Conservation (phyloP, 2,888 invertebrate species). For the Harmothoe impar region DNA sequence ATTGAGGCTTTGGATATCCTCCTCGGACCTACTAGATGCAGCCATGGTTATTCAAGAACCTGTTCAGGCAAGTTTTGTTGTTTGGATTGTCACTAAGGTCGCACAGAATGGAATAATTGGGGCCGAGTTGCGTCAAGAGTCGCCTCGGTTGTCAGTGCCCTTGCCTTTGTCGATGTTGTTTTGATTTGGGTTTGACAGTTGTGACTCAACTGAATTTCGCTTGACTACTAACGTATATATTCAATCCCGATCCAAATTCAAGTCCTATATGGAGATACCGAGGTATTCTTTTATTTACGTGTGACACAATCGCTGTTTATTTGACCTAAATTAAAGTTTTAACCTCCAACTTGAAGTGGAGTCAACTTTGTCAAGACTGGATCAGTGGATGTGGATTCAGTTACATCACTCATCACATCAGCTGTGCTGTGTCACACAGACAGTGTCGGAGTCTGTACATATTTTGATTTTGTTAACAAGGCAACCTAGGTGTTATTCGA, state of each 20-base stretch:
- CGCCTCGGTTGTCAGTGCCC: background rate
- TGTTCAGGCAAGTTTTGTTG: slow-evolving; percentile 65
- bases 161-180: slow-evolving; percentile 53
- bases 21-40: background rate
- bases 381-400: background rate
- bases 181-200: slow-evolving; percentile 2
- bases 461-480: background rate
- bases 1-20: background rate
- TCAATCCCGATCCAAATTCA: background rate
- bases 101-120: background rate
- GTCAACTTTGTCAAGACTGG: background rate
- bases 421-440: too few relatives aligned
- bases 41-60: slow-evolving; percentile 68
- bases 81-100: background rate
- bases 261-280: background rate
- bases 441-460: too few relatives aligned
- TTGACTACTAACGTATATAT: too few relatives aligned
- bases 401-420: too few relatives aligned
- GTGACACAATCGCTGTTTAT: background rate
- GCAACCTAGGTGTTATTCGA: too few relatives aligned
- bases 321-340: background rate
- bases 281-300: background rate
- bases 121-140: background rate
- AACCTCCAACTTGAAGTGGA: background rate
- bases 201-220: too few relatives aligned